phyloP scores from a whole-genome alignment of 2,888 invertebrate genomes.

The Magallana nippona region DNA sequence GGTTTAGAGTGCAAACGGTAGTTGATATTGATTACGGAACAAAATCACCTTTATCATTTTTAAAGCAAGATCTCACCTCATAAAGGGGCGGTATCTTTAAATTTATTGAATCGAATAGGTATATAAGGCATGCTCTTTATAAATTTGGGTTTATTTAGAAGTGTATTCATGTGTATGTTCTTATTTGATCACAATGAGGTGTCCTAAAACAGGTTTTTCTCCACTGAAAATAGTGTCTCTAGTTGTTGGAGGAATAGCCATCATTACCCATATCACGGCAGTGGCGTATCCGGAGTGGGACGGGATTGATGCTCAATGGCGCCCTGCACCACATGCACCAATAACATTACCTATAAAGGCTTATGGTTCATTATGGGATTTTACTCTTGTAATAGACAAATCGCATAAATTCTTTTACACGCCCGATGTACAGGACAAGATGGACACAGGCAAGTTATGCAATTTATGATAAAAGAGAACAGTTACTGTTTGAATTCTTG shows the following conservation, averaged over 20 bases:
- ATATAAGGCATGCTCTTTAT: not conserved
- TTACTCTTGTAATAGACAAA: not conserved
- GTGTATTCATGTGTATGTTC: not conserved
- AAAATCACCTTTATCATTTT: too few relatives aligned
- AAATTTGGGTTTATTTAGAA: not conserved
- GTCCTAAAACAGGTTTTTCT: constrained; percentile 1
- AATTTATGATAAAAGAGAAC: too few relatives aligned
- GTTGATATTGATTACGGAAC: too few relatives aligned
- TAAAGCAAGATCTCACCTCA: too few relatives aligned
- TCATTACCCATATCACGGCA: not conserved
- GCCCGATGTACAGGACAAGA: too few relatives aligned
- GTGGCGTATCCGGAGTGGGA: constrained; percentile 11
- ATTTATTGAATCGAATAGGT: not conserved
- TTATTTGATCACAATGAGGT: not conserved
- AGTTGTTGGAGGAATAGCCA: not conserved
- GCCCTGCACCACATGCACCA: not conserved
- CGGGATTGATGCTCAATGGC: not conserved
- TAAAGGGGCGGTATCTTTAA: not conserved
- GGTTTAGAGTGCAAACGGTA: too few relatives aligned
- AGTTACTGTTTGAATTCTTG: too few relatives aligned
- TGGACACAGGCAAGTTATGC: too few relatives aligned
- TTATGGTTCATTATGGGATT: not conserved
- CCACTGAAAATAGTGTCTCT: not conserved
- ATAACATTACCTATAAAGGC: not conserved
- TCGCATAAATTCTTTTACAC: too few relatives aligned